Evolutionary conservation across 2,797 vertebrate species (phyloP), one percentile per base, ranked within the genome.

Genomic region (Squalus acanthias): DNA sequence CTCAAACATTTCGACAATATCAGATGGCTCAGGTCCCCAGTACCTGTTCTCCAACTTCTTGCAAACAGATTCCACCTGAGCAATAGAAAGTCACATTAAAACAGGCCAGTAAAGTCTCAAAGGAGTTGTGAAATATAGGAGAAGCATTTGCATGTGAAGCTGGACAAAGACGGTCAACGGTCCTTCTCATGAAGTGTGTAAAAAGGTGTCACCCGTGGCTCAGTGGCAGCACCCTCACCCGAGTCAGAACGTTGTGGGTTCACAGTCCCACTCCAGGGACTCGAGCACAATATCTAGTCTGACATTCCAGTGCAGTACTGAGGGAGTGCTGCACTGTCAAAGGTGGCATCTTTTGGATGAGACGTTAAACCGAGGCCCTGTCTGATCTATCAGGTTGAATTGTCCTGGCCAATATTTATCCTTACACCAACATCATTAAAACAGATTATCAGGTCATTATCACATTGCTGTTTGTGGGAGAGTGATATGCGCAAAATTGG

Each of bases 11-110:
- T 99, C 98, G 97, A 99, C 99, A 17, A 99, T 97, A 96, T 99
- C 99, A 0, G 99, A 99, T 22, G 99, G 99, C 97, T 99, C 99
- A 0, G 99, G 99, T 33, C 99, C 99, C 0, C 98, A 98, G 96
- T 99, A 99, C 57, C 98, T 97, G 15, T 97, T 97, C 96, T 97
- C 97, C 89, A 98, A 97, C 96, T 97, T 98, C 96, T 96, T 97
- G 96, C 98, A 96, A 65, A 98, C 97, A 13, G 97, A 96, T 0
- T 98, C 98, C 92, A 98, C 98, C 98, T 98, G 97, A 4, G 3
- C 22, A 50, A 72, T 50, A 72, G 9, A 92, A 67, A n/a, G 29
- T 74, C 24, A 74, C n/a, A 26, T 69, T 50, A 33, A 74, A 72
- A 76, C 9, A 76, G 22, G 63, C 12, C 53, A n/a, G n/a, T n/a